Base-by-base conservation (phyloP, 1,140 invertebrate genomes). In the Acromyrmex echinatior region DNA sequence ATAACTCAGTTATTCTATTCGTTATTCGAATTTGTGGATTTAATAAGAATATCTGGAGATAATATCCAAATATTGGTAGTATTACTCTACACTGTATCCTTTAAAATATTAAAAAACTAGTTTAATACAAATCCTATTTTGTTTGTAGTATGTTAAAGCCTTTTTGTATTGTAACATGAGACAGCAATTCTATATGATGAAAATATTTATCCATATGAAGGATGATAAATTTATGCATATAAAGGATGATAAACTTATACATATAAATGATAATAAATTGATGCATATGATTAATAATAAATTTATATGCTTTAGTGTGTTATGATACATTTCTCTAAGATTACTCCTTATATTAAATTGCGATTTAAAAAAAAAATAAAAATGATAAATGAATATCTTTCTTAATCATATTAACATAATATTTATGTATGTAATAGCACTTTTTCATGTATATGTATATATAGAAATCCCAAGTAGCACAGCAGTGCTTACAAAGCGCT, bases 101-200 rank as follows among this genome's bases (percentile, higher is more conserved):
- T 39, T 39, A 60, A 76, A n/a, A 3, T 58, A 0, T 58, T 60
- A 31, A 60, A 35, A 25, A 53, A 31, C 35, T 73, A 73, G 10
- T n/a, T 53, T 73, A 56, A 10, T n/a, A 39, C 0, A n/a, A 60
- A 60, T 76, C 3, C n/a, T 60, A 39, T 76, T 76, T 76, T 39
- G 14, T 76, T 76, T 60, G 1, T 76, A 25, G 1, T 76, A 25
- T 76, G 9, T 73, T 63, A 78, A 65, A 49, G 5, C 10, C 2
- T 65, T 62, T 79, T 3, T 28, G 25, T 63, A 63, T 63, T 78
- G 10, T 62, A 78, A 7, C 7, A 62, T 49, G 58, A 0, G 0
- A 49, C 25, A 63, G 21, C 14, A 3, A n/a, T 56, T 35, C 5
- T 56, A 35, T 14, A 53, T 49, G n/a, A 58, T 58, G 16, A 60